Base-by-base conservation (phyloP, 2,113 vertebrate species). In the Gila orcuttii region DNA sequence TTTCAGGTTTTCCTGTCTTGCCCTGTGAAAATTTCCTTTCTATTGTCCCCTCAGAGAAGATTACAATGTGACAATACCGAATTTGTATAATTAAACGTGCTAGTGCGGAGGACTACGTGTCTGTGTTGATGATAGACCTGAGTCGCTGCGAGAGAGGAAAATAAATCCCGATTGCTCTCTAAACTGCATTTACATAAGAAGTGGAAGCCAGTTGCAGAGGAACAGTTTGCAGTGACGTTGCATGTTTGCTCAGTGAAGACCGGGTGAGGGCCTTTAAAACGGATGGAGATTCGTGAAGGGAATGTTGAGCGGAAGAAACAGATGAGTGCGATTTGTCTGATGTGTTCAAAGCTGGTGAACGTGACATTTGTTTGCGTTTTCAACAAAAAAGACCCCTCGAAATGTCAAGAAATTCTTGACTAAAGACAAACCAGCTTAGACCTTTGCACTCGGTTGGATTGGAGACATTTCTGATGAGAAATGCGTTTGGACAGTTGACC, bases 101-200 rank as follows among this genome's bases (percentile, higher is more conserved):
- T 47, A 79, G 87, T 75, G 80, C 31, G 75, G 83, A 50, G 59
- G 50, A 33, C 42, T 60, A 71, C 47, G 39, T 81, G 76, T 81
- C 55, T 84, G 74, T 78, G 62, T 62, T 85, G 79, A 76, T 90
- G 76, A 87, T 87, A 88, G 89, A 90, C 79, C 68, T 71, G 80
- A 42, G 82, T 68, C 66, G 83, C 79, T 75, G 85, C 66, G 79
- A 83, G 86, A 86, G 79, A 79, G 87, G 66, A 91, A 90, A 91
- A 86, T 85, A 90, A 93, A 92, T 89, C 86, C 88, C 47, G 82
- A 76, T 90, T 86, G 55, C 89, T 79, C 89, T 89, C 88, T 78
- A 42, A 64, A 21, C 90, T 68, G 42, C 81, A 91, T 92, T 92
- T 93, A 87, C 89, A 92, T 92, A 90, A 91, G 89, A 90, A 85